Conservation (phyloP, 2,888 invertebrate genomes). For the Idaea dimidiata region DNA sequence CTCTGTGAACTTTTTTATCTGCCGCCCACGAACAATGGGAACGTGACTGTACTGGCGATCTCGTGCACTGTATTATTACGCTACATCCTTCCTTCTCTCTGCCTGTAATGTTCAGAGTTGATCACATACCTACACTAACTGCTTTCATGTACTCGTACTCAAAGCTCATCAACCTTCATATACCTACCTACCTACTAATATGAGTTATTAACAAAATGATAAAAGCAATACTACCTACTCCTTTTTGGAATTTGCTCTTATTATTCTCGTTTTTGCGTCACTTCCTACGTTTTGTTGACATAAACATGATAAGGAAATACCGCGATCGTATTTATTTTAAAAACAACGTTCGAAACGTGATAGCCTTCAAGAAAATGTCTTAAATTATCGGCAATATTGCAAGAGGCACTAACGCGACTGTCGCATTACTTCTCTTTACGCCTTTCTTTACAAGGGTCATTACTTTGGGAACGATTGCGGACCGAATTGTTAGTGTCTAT, state of each 20-base stretch:
- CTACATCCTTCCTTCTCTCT: conserved; percentile 29
- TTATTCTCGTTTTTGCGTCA: conserved; percentile 20
- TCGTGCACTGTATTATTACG: conserved; percentile 47
- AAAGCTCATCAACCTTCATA: neutral
- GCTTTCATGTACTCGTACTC: neutral
- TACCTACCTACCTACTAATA: neutral
- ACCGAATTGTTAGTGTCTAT: conserved; percentile 16
- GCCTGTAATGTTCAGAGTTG: conserved; percentile 1
- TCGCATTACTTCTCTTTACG: conserved; percentile 36
- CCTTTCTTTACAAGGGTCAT: conserved; percentile 41
- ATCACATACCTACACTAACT: conserved; percentile 6
- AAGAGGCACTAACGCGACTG: conserved; percentile 36
- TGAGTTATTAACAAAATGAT: neutral
- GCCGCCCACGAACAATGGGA: conserved; percentile 71
- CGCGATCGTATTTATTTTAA: conserved; percentile 35
- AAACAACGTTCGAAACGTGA: conserved; percentile 45
- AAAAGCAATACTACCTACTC: conserved; percentile 10
- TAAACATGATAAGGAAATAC: conserved; percentile 49
- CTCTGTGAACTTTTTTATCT: conserved; percentile 71
- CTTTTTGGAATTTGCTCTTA: conserved; percentile 25
- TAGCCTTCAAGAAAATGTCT: conserved; percentile 42
- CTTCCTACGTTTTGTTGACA: conserved; percentile 28
- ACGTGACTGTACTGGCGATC: conserved; percentile 75
- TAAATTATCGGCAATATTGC: conserved; percentile 48
- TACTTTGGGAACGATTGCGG: conserved; percentile 41